Base-by-base conservation (phyloP, 2,797 vertebrate genomes). In the Numenius phaeopus region DNA sequence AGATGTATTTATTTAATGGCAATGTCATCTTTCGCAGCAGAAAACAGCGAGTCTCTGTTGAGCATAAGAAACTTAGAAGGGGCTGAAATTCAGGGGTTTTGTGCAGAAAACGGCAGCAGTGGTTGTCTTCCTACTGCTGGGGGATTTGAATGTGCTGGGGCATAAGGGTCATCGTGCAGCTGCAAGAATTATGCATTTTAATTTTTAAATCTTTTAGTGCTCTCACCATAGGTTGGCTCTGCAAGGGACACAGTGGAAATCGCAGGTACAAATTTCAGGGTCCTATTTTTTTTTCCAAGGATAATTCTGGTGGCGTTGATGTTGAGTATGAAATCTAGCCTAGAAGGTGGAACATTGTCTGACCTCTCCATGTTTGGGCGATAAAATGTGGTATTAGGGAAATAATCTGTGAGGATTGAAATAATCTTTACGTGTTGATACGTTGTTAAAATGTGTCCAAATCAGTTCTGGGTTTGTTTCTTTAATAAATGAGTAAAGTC, bases 41-140 rank as follows among this genome's bases (percentile, higher is more conserved):
- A 90, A 83, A 94, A 85, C 87, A 94, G 70, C 83, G 59, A 57
- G 70, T 57, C 87, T 93, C 77, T 91, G 70, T 55, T 69, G 81
- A 86, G 76, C 55, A 24, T 86, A 30, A 40, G 93, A 76, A 50
- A 50, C 24, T 50, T 54, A 42, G 49, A 78, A 89, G 23, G 49
- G 57, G 61, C 32, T 85, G 8, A 71, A 81, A 91, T 67, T 87
- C 37, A 37, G 69, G 40, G 61, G 10, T 92, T 83, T 86, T 87
- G 76, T 81, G 76, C 22, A 55, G 79, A 87, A 70, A 87, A 40
- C 46, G 17, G 23, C 52, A 82, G 72, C 39, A 37, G 65, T 61
- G 49, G 23, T 79, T 30, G 0, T 83, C 49, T 78, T 86, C 79
- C 82, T 78, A 5, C 69, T 57, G 42, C 61, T 88, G 84, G 30